Evolutionary conservation across 2,113 vertebrate genomes (phyloP).

Genomic region (Calyptommatus sinebrachiatus): DNA sequence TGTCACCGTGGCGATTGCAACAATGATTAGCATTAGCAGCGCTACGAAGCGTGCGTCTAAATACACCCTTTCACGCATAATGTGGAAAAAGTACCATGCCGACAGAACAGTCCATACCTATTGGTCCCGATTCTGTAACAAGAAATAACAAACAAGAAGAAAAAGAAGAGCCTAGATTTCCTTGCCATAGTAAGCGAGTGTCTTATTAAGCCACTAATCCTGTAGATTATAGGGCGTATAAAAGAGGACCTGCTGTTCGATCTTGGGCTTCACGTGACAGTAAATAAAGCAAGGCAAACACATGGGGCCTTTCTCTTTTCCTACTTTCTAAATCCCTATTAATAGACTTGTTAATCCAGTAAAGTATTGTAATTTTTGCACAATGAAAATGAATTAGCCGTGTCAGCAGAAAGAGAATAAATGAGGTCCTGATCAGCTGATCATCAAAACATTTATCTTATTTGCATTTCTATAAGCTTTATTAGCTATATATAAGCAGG

Average conservation of each 20-base stretch:
- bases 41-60: no score
- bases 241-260: slow-evolving; percentile 60
- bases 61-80: neutral
- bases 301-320: slow-evolving; percentile 56
- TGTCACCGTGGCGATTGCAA: no score
- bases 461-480: slow-evolving; percentile 80
- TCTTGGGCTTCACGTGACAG: slow-evolving; percentile 51
- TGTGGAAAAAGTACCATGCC: no score
- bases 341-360: slow-evolving; percentile 73
- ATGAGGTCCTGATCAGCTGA: slow-evolving; percentile 76
- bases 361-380: slow-evolving; percentile 70
- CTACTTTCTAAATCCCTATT: slow-evolving; percentile 65
- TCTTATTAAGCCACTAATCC: slow-evolving; percentile 53
- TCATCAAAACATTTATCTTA: slow-evolving; percentile 78
- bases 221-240: slow-evolving; percentile 43
- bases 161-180: slow-evolving; percentile 30
- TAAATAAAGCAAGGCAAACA: slow-evolving; percentile 58
- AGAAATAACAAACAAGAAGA: slow-evolving; percentile 37
- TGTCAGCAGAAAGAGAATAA: slow-evolving; percentile 68
- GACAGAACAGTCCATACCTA: neutral
- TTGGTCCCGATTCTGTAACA: slow-evolving; percentile 5
- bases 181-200: slow-evolving; percentile 25
- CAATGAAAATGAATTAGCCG: slow-evolving; percentile 75
- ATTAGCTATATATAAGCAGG: slow-evolving; percentile 67
- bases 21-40: no score